These are phyloP conservation scores for Phylloscopus trochilus DNA, from an alignment of 2,113 vertebrate genomes.

Conservation along the genomic window DNA sequence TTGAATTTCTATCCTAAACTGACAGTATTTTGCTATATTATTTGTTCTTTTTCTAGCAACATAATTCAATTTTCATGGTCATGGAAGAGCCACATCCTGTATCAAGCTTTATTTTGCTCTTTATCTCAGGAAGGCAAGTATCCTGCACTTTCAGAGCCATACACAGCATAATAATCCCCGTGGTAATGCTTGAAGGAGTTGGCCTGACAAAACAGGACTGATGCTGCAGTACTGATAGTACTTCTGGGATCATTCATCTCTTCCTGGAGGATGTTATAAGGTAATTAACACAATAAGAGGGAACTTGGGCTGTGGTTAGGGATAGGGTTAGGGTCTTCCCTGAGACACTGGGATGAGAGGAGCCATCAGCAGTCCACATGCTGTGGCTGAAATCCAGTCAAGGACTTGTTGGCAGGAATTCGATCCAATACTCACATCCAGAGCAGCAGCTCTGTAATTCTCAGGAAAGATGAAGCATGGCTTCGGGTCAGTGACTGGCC, in stretches of 20 bases:
- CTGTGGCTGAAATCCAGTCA: background rate
- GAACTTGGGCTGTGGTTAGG: background rate
- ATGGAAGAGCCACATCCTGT: background rate
- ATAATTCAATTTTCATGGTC: background rate
- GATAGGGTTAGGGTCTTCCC: background rate
- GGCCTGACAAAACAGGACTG: background rate
- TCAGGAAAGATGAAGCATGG: background rate
- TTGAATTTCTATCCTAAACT: background rate
- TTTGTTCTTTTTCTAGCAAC: background rate
- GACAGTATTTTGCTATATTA: background rate
- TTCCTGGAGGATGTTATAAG: background rate
- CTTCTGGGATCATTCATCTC: background rate
- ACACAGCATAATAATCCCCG: rapidly evolving
- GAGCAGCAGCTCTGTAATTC: background rate
- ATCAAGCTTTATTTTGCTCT: background rate
- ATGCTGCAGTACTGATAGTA: background rate
- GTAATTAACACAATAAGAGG: background rate
- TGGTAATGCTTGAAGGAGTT: background rate
- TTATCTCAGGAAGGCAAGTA: background rate
- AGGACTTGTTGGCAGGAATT: background rate
- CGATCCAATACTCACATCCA: background rate
- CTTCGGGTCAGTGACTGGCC: background rate
- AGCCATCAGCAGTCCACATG: background rate
- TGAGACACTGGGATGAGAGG: background rate
- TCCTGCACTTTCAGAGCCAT: background rate